phyloP scores from a whole-genome alignment of 2,113 vertebrate species.

The Chlorodrepanis virens region DNA sequence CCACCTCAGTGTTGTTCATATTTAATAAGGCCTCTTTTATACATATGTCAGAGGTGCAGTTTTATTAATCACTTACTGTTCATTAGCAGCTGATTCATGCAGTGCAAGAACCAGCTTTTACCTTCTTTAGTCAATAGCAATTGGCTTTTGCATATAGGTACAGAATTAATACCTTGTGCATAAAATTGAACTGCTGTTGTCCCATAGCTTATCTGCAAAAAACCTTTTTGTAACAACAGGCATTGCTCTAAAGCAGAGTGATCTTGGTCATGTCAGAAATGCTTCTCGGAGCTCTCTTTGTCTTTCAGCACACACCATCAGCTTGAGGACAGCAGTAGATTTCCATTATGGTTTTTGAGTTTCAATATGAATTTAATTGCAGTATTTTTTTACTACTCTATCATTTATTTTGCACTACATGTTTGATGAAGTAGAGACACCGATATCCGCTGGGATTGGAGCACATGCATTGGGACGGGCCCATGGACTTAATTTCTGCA shows the following conservation, averaged over 20 bases:
- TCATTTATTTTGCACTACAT: constrained; percentile 75
- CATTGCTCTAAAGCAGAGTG: constrained; percentile 60
- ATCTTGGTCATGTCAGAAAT: constrained; percentile 48
- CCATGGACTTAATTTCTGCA: constrained; percentile 19
- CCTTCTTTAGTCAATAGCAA: constrained; percentile 37
- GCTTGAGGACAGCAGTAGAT: constrained; percentile 51
- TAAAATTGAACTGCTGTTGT: constrained; percentile 58
- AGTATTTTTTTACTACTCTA: constrained; percentile 73
- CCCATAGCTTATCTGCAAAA: constrained; percentile 60
- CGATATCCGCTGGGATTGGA: constrained; percentile 49
- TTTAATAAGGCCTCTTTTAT: constrained; percentile 55
- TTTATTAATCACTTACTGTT: constrained; percentile 18
- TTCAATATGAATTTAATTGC: constrained; percentile 74
- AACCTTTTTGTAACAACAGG: constrained; percentile 44
- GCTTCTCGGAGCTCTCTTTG: constrained; percentile 32
- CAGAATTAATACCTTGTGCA: constrained; percentile 47
- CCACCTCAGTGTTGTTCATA: constrained; percentile 68
- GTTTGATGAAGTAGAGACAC: constrained; percentile 66
- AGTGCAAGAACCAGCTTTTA: constrained; percentile 56
- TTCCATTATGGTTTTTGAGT: constrained; percentile 69
- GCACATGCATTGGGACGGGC: background rate
- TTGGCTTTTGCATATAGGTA: constrained; percentile 60
- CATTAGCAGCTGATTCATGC: constrained; percentile 19
- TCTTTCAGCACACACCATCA: constrained; percentile 43
- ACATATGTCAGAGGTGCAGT: constrained; percentile 23